These are phyloP conservation scores for Macquaria ambigua DNA, from an alignment of 2,113 vertebrate species.

Conservation along the genomic window DNA sequence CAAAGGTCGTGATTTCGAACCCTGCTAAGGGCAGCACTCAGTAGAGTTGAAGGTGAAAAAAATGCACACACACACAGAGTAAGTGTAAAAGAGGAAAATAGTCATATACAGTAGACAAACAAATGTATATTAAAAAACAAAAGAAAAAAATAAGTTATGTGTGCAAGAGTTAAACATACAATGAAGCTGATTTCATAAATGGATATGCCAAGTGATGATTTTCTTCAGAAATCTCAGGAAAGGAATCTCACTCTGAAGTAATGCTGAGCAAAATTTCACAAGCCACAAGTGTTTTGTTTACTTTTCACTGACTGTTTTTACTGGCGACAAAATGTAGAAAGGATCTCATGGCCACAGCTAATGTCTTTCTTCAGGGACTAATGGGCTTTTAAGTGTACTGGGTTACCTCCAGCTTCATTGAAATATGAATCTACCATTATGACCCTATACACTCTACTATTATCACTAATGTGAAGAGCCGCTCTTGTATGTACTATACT, in stretches of 20 bases:
- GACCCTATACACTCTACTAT: conserved; percentile 40
- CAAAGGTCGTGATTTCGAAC: too few relatives aligned
- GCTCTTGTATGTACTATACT: conserved; percentile 35
- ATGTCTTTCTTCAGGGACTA: conserved; percentile 72
- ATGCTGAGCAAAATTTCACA: conserved; percentile 11
- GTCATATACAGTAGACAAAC: background rate
- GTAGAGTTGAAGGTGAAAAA: too few relatives aligned
- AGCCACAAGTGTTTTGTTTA: conserved; percentile 59
- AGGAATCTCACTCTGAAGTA: background rate
- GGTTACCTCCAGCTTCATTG: conserved; percentile 70
- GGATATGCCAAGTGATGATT: background rate
- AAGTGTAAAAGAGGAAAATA: background rate
- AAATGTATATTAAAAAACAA: background rate
- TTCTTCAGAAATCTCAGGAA: background rate
- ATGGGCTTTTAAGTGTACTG: conserved; percentile 77
- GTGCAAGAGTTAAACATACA: background rate
- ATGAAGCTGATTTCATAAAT: conserved; percentile 7
- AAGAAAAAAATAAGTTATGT: background rate
- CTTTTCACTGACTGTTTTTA: conserved; percentile 49
- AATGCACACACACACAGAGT: too few relatives aligned
- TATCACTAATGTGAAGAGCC: conserved; percentile 60
- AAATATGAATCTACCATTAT: conserved; percentile 72
- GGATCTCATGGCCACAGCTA: conserved; percentile 53
- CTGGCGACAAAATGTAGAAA: conserved; percentile 28
- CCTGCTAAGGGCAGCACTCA: too few relatives aligned